Conservation (phyloP, 2,113 vertebrate genomes). For the Pristiophorus japonicus region DNA sequence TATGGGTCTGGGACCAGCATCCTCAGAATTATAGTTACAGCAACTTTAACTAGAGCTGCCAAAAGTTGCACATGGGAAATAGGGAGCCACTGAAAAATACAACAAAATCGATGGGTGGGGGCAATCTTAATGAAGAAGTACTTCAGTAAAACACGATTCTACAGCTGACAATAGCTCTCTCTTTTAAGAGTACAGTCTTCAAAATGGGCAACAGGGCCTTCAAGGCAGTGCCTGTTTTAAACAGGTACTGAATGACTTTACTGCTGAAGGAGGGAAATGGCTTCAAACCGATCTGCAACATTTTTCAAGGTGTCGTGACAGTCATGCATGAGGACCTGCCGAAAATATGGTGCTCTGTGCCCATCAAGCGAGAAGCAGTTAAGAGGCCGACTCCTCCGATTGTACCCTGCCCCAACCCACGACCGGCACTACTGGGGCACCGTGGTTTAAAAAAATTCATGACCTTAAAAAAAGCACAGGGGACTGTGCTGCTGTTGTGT, state of each 20-base stretch:
- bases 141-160: no score
- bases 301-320: background rate
- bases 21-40: no score
- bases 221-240: background rate
- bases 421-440: background rate
- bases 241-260: background rate
- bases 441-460: background rate
- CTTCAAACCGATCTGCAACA: background rate
- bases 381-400: background rate
- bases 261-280: background rate
- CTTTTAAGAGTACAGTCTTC: background rate
- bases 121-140: no score
- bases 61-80: no score
- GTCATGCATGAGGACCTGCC: background rate
- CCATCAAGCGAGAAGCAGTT: background rate
- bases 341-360: background rate
- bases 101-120: no score
- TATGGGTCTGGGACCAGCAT: no score
- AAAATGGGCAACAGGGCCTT: background rate
- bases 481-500: no score
- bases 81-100: no score
- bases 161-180: no score
- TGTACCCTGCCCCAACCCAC: background rate
- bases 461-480: background rate
- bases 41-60: no score